Evolutionary conservation across 2,113 vertebrate species (phyloP).

Genomic region (Phalacrocorax pelagicus): DNA sequence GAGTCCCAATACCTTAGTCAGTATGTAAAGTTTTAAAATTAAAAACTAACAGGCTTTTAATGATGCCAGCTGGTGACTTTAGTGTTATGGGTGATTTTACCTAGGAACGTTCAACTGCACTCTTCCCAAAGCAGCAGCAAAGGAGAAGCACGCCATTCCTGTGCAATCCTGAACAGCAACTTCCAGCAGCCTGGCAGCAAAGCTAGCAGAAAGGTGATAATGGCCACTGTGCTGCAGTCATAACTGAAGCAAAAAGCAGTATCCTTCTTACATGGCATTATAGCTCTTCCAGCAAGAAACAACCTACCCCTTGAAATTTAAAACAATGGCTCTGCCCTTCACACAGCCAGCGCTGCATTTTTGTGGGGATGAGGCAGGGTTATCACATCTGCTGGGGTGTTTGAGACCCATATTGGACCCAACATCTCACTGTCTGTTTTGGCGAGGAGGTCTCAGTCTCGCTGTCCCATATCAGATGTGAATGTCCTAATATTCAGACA

Average conservation of each 20-base stretch:
- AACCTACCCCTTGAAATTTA: neutral
- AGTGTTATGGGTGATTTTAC: neutral
- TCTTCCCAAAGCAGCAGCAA: neutral
- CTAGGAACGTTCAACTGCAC: neutral
- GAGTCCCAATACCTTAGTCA: neutral
- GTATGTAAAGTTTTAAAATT: neutral
- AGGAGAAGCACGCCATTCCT: neutral
- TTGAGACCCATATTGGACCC: neutral
- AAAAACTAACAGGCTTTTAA: neutral
- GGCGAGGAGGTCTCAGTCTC: neutral
- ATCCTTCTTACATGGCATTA: neutral
- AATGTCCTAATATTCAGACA: neutral
- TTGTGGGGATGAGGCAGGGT: neutral
- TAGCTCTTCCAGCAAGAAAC: neutral
- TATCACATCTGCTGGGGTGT: accelerated
- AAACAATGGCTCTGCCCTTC: neutral
- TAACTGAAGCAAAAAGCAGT: neutral
- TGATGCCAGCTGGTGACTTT: neutral
- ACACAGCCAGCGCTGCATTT: neutral
- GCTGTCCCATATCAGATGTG: no score
- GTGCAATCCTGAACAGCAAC: neutral
- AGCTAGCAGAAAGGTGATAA: neutral
- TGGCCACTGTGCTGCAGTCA: neutral
- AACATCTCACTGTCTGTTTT: neutral
- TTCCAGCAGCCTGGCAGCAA: neutral